Conservation (phyloP, 2,888 invertebrate species). For the Tipula helvola region DNA sequence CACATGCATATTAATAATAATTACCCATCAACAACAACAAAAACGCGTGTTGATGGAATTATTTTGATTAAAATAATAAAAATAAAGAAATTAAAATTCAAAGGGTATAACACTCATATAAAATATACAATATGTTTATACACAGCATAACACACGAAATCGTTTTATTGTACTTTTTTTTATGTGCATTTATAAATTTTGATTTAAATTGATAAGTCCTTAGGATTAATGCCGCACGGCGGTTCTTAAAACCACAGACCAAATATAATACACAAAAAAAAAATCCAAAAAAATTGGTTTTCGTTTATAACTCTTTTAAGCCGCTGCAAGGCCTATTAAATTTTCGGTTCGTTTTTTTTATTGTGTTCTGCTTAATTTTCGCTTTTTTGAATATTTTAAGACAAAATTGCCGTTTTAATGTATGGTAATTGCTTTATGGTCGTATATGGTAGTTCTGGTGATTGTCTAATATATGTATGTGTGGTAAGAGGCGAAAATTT, state of each 20-base stretch:
- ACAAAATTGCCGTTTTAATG: background rate
- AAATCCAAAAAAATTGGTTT: background rate
- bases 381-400: background rate
- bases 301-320: background rate
- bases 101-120: background rate
- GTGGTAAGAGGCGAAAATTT: background rate
- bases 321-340: background rate
- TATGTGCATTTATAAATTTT: background rate
- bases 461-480: background rate
- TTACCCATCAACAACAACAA: background rate
- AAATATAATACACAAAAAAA: background rate
- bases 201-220: conserved; percentile 4
- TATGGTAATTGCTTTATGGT: background rate
- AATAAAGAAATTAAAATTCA: background rate
- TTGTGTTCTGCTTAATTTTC: background rate
- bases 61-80: conserved; percentile 4
- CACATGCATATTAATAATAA: background rate
- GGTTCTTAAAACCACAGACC: background rate
- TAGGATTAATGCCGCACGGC: background rate
- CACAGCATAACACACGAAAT: background rate
- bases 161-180: background rate
- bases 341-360: background rate
- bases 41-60: background rate
- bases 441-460: background rate
- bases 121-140: background rate